Percentiles rank a stretch among this genome's conserved stretches.
Evolutionary conservation across 2,797 vertebrate species (phyloP).

Genomic region (Amniataba percoides): DNA sequence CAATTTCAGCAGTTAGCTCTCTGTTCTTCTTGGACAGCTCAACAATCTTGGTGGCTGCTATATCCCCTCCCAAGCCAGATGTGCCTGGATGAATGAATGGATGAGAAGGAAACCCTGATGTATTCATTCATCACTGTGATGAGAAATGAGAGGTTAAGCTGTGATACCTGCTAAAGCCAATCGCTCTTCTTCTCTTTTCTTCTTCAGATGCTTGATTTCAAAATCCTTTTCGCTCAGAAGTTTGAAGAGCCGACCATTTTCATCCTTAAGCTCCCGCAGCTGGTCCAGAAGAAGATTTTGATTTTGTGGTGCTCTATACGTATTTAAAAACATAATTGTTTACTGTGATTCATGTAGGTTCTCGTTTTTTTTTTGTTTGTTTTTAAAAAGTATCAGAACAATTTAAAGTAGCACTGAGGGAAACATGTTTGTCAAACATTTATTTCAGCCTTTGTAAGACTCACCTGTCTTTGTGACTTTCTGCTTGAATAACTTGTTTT

Average conservation of each 20-base stretch:
- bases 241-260: slow-evolving; percentile 92
- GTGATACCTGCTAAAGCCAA: slow-evolving; percentile 88
- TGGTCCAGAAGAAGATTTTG: slow-evolving; percentile 83
- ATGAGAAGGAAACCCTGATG: neutral
- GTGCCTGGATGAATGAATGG: slow-evolving; percentile 79
- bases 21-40: slow-evolving; percentile 94
- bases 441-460: slow-evolving; percentile 5
- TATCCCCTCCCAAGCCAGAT: slow-evolving; percentile 87
- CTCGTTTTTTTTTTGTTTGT: too few species aligned
- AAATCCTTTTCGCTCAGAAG: slow-evolving; percentile 92
- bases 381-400: too few species aligned
- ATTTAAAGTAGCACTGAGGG: neutral
- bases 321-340: neutral
- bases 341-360: neutral
- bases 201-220: slow-evolving; percentile 91
- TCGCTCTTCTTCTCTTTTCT: slow-evolving; percentile 89
- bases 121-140: neutral
- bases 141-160: neutral
- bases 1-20: slow-evolving; percentile 87
- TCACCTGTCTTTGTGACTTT: slow-evolving; percentile 72
- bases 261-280: slow-evolving; percentile 89
- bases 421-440: neutral
- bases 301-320: slow-evolving; percentile 82
- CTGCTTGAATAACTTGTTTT: slow-evolving; percentile 53
- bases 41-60: slow-evolving; percentile 92